Conservation (phyloP, 2,797 vertebrate genomes). For the Apogon hyalosoma region DNA sequence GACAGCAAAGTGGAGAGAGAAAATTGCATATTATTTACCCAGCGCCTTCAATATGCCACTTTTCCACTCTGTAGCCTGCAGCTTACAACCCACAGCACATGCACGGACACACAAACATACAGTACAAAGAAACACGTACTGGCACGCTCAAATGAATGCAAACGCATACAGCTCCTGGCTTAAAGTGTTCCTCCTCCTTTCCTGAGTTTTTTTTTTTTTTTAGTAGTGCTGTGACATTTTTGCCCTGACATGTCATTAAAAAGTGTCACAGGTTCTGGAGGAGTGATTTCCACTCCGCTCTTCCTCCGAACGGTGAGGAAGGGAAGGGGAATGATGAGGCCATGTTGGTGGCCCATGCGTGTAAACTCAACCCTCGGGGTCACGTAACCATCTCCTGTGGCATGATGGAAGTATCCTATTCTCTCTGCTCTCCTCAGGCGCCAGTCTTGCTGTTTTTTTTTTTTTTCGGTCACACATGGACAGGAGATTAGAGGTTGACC, state of each 20-base stretch:
- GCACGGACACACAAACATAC: conserved; percentile 40
- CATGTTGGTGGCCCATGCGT: conserved; percentile 53
- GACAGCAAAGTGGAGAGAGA: conserved; percentile 68
- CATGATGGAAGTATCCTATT: conserved; percentile 34
- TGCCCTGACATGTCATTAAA: conserved; percentile 76
- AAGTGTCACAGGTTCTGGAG: conserved; percentile 71
- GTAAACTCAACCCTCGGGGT: conserved; percentile 57
- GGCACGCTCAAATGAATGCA: conserved; percentile 34
- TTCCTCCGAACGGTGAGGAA: conserved; percentile 30
- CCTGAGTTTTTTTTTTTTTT: conserved; percentile 4
- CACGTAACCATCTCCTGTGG: conserved; percentile 45
- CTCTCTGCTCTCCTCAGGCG: conserved; percentile 20
- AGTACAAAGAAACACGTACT: conserved; percentile 30
- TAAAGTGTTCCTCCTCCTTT: conserved; percentile 20
- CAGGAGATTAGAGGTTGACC: conserved; percentile 63
- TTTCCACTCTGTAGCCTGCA: conserved; percentile 74
- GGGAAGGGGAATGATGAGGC: conserved; percentile 51
- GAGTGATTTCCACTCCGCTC: conserved; percentile 58
- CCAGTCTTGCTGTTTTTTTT: conserved; percentile 40
- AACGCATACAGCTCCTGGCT: conserved; percentile 43
- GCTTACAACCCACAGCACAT: conserved; percentile 63
- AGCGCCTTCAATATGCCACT: conserved; percentile 77
- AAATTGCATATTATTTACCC: conserved; percentile 82
- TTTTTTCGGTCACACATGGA: conserved; percentile 66
- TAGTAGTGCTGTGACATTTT: conserved; percentile 56